These are phyloP conservation scores for Myiopsitta monachus DNA, from an alignment of 2,113 vertebrate species.

Conservation along the genomic window DNA sequence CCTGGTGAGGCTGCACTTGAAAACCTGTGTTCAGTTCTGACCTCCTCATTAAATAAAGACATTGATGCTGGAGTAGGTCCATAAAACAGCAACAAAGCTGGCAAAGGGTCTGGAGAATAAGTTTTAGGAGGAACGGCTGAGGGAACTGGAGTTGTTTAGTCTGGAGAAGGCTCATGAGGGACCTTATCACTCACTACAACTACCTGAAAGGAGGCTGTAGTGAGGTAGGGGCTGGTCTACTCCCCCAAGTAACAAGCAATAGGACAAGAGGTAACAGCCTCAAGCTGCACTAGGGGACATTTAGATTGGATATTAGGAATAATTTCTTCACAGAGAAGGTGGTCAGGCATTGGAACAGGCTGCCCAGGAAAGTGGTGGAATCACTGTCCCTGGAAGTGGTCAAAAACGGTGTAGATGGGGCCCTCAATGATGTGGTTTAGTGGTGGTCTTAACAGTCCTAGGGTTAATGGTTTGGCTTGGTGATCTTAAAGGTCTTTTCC, in stretches of 20 bases:
- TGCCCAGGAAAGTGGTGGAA: neutral
- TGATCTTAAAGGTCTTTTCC: neutral
- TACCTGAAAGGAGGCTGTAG: neutral
- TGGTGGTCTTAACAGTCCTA: neutral
- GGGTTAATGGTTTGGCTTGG: neutral
- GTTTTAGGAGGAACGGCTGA: rapidly evolving
- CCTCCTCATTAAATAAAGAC: rapidly evolving
- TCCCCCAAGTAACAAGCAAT: neutral
- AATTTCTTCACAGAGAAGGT: neutral
- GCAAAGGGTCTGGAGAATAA: neutral
- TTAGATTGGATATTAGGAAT: neutral
- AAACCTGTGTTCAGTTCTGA: neutral
- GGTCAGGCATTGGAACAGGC: neutral
- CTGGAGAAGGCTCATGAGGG: neutral
- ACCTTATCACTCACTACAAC: rapidly evolving
- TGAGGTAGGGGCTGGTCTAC: neutral
- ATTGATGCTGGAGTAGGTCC: rapidly evolving
- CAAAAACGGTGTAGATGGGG: neutral
- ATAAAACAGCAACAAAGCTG: rapidly evolving
- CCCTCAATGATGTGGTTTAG: neutral
- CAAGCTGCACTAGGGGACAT: neutral
- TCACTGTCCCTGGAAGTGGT: neutral
- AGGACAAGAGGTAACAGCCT: rapidly evolving
- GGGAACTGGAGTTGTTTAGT: neutral
- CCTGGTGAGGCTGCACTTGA: neutral